phyloP scores from a whole-genome alignment of 2,888 invertebrate genomes.

The Craniophora ligustri region DNA sequence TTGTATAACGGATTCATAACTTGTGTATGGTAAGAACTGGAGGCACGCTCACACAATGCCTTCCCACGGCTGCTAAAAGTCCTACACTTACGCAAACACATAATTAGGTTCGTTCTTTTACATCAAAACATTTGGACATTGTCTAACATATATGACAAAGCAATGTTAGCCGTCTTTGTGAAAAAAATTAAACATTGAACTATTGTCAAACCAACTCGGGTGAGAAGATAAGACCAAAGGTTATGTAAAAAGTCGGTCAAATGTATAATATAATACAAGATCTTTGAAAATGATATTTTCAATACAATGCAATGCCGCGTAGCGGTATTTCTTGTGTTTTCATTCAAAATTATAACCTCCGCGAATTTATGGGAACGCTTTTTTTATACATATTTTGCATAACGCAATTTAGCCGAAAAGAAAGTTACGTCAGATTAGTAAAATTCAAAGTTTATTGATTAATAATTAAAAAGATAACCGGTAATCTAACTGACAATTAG shows the following conservation, averaged over 20 bases:
- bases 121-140: constrained; percentile 72
- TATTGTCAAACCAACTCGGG: constrained; percentile 57
- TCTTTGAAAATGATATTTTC: constrained; percentile 50
- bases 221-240: constrained; percentile 57
- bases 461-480: constrained; percentile 28
- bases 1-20: constrained; percentile 76
- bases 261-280: constrained; percentile 53
- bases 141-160: constrained; percentile 71
- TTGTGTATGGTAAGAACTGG: constrained; percentile 65
- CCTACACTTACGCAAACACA: constrained; percentile 77
- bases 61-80: constrained; percentile 66
- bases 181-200: constrained; percentile 62
- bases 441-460: constrained; percentile 32
- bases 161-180: constrained; percentile 64
- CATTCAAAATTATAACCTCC: constrained; percentile 33
- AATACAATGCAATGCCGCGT: constrained; percentile 50
- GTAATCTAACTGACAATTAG: constrained; percentile 42
- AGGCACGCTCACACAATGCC: constrained; percentile 60
- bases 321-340: constrained; percentile 41
- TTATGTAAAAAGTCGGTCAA: constrained; percentile 58
- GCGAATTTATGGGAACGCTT: constrained; percentile 16
- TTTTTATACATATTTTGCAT: constrained; percentile 25
- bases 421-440: constrained; percentile 39
- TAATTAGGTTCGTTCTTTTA: constrained; percentile 74
- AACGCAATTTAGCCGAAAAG: constrained; percentile 14